phyloP scores from a whole-genome alignment of 2,888 invertebrate genomes.

The Chrysopilus asiliformis region DNA sequence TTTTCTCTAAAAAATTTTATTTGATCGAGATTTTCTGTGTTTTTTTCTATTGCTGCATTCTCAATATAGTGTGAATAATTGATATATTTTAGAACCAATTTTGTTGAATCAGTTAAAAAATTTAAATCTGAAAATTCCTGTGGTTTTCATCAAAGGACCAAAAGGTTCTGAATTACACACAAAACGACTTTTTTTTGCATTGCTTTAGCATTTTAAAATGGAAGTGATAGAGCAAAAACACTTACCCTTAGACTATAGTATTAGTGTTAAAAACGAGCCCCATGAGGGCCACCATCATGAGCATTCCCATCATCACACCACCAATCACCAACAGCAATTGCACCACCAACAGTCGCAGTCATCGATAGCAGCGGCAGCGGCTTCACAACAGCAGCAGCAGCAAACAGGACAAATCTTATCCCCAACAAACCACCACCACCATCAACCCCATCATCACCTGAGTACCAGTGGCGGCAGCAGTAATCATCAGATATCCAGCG shows the following conservation, averaged over 20 bases:
- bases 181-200: too few species aligned
- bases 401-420: slow-evolving; percentile 4
- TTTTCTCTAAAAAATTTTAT: too few species aligned
- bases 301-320: slow-evolving; percentile 17
- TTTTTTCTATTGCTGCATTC: too few species aligned
- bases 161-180: too few species aligned
- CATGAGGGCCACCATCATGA: slow-evolving; percentile 3
- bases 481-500: slow-evolving; percentile 6
- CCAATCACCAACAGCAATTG: slow-evolving; percentile 21
- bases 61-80: too few species aligned
- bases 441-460: not conserved
- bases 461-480: not conserved
- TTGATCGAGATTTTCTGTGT: too few species aligned
- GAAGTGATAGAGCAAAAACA: slow-evolving; percentile 14
- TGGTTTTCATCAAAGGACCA: too few species aligned
- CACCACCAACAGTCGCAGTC: slow-evolving; percentile 14
- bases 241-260: slow-evolving; percentile 14
- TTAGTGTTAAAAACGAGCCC: slow-evolving; percentile 12
- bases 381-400: slow-evolving; percentile 17
- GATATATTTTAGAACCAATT: too few species aligned
- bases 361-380: slow-evolving; percentile 10
- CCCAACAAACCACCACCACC: not conserved
- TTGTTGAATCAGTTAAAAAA: too few species aligned
- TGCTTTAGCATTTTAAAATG: too few species aligned
- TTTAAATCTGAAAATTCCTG: too few species aligned